Evolutionary conservation across 2,113 vertebrate genomes (phyloP).

Genomic region (Cygnus buccinator): DNA sequence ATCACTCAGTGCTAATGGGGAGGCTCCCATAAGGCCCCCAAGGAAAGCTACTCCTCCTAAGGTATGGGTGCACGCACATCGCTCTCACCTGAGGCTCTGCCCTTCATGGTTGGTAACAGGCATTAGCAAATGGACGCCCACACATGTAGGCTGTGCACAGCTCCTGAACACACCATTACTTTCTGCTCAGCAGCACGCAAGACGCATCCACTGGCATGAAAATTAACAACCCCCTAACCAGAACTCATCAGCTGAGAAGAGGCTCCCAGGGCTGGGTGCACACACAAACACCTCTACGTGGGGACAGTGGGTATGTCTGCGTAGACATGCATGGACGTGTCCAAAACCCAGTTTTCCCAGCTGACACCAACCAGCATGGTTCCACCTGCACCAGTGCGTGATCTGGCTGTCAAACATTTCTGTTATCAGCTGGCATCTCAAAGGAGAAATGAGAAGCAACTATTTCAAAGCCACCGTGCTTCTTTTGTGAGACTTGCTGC

Average conservation of each 20-base stretch:
- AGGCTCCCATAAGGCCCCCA: fast-evolving
- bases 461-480: not conserved
- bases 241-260: not conserved
- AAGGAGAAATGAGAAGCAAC: not conserved
- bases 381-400: not conserved
- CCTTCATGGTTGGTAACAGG: not conserved
- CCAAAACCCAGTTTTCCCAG: not conserved
- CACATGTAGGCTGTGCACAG: not conserved
- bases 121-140: not conserved
- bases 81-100: not conserved
- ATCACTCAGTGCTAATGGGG: fast-evolving
- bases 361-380: not conserved
- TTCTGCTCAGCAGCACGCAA: not conserved
- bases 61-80: fast-evolving
- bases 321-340: fast-evolving
- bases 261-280: not conserved
- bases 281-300: fast-evolving
- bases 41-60: not conserved
- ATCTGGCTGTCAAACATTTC: not conserved
- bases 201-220: fast-evolving
- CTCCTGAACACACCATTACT: not conserved
- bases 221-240: not conserved
- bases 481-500: not conserved
- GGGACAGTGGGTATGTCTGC: not conserved
- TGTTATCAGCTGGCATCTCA: not conserved